Conservation (phyloP, 2,113 vertebrate species). For the Himantopus leucocephalus region DNA sequence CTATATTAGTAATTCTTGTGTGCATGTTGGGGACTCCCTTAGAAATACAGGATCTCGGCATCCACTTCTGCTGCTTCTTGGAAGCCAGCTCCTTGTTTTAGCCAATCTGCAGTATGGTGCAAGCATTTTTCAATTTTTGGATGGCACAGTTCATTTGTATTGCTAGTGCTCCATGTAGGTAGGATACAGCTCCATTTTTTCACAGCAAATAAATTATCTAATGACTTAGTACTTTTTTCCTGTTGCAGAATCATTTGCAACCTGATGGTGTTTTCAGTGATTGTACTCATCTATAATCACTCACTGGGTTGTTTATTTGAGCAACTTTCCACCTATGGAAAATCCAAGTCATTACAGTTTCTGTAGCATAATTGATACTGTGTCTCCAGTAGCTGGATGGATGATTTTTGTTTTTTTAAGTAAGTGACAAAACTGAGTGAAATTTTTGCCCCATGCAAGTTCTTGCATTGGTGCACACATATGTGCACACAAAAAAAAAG, state of each 20-base stretch:
- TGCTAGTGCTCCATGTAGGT: background rate
- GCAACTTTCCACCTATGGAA: background rate
- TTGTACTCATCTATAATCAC: background rate
- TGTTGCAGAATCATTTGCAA: conserved; percentile 37
- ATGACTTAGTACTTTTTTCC: background rate
- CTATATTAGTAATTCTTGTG: background rate
- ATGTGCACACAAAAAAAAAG: background rate
- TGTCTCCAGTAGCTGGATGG: background rate
- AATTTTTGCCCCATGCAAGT: background rate
- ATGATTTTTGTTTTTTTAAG: background rate
- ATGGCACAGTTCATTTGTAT: background rate
- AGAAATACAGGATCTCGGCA: background rate
- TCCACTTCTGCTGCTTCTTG: background rate
- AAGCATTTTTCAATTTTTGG: background rate
- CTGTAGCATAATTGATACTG: background rate
- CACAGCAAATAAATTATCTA: conserved; percentile 32
- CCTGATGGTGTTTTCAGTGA: background rate
- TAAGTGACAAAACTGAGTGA: background rate
- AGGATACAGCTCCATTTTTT: background rate
- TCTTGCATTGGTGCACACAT: background rate
- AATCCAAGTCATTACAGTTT: background rate
- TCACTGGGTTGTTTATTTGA: background rate
- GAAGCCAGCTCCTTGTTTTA: background rate
- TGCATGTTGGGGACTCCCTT: background rate
- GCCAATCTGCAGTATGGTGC: background rate